Evolutionary conservation across 1,140 invertebrate genomes (phyloP).

Genomic region (Drosophila neocordata): DNA sequence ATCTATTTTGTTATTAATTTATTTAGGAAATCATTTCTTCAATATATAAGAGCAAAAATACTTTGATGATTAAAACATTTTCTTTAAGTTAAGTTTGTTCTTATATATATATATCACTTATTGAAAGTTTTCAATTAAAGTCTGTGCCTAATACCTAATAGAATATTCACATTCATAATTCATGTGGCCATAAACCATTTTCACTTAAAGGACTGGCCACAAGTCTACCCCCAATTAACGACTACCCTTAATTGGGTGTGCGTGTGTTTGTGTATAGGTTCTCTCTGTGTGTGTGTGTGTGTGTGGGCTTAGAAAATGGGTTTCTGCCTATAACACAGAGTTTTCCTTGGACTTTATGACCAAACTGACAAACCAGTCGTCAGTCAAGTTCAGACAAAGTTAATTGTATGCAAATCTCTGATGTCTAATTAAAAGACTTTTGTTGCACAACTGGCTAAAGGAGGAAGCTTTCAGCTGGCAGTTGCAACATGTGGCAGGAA

Average conservation of each 20-base stretch:
- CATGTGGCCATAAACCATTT: constrained; percentile 1
- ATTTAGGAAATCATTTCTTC: background rate
- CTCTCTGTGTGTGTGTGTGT: background rate
- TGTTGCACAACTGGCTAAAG: background rate
- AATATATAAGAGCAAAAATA: background rate
- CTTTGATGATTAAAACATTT: background rate
- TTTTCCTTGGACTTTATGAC: background rate
- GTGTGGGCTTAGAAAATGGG: background rate
- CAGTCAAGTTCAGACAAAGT: constrained; percentile 5
- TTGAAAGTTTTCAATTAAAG: constrained; percentile 9
- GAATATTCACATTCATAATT: constrained; percentile 8
- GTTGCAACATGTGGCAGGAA: constrained; percentile 7
- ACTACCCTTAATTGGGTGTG: background rate
- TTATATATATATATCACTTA: background rate
- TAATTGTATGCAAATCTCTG: constrained; percentile 9
- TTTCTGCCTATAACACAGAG: background rate
- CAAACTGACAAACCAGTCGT: constrained; percentile 2
- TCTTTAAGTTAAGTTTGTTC: background rate
- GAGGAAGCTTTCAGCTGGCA: background rate
- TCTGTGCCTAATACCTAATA: background rate
- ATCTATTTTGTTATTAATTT: no score
- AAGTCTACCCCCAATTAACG: background rate
- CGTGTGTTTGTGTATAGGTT: background rate
- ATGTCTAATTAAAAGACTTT: constrained; percentile 16
- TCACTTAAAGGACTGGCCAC: background rate